Evolutionary conservation across 1,140 invertebrate genomes (phyloP).

Genomic region (Pseudomyrmex gracilis): DNA sequence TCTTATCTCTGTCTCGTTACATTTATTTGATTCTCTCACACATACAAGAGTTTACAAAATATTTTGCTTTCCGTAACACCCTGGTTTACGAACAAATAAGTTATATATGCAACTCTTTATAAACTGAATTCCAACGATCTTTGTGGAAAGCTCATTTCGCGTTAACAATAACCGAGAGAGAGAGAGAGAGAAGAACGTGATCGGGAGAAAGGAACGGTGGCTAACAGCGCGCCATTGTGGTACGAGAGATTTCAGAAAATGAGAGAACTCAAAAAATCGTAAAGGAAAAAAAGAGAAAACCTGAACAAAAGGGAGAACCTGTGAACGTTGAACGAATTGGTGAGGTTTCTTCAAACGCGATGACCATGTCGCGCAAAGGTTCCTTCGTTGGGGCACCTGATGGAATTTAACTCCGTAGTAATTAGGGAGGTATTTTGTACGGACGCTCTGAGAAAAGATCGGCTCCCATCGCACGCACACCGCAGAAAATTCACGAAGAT

Average conservation of each 20-base stretch:
- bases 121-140: too few relatives aligned
- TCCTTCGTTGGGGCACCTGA: conserved; percentile 48
- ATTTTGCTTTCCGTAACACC: too few relatives aligned
- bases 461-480: conserved; percentile 3
- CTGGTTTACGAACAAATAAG: too few relatives aligned
- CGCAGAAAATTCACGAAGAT: conserved; percentile 16
- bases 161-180: neutral
- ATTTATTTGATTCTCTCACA: too few relatives aligned
- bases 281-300: neutral
- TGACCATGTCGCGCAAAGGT: conserved; percentile 31
- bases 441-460: conserved; percentile 60
- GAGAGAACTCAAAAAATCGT: neutral
- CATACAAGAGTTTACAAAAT: too few relatives aligned
- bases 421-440: conserved; percentile 67
- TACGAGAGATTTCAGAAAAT: too few relatives aligned
- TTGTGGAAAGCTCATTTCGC: neutral
- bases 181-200: neutral
- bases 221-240: neutral
- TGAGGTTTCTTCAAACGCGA: neutral
- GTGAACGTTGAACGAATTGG: neutral
- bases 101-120: too few relatives aligned
- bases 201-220: too few relatives aligned
- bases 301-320: neutral
- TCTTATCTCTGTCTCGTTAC: too few relatives aligned
- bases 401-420: conserved; percentile 67